Evolutionary conservation across 2,888 invertebrate genomes (phyloP), one percentile per base, ranked within the genome.

Genomic region (Morinoia aosen): DNA sequence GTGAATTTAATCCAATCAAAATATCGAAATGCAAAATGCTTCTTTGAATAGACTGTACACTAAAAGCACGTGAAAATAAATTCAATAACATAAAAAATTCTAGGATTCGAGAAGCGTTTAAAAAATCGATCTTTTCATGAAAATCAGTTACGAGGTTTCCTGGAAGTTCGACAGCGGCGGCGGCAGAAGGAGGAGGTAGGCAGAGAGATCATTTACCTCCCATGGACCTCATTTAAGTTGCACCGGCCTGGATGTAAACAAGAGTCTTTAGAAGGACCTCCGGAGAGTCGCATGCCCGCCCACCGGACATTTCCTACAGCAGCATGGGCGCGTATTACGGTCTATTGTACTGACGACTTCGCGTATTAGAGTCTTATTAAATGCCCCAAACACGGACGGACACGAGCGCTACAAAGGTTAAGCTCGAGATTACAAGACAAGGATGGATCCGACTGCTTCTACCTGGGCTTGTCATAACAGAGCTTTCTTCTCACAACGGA

Each of bases 391-490:
- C 90, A 12, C 48, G 39, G 48, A 4, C 90, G 48, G 90, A 90
- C 90, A 90, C 90, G 90, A 90, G 90, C 90, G 90, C 90, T 40
- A 90, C 90, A 90, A 90, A 90, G 90, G 90, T 90, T 90, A 90
- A 90, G 90, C 90, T 90, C 40, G 48, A 48, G 90, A 90, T 90
- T 90, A 90, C 90, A 40, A 40, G 90, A 90, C 76, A 76, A 76
- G 33, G 76, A 76, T 76, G 76, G 76, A 76, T 76, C 76, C 25
- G 76, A 76, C 25, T 25, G 19, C 76, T 76, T 33, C 76, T 33
- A 33, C 76, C 76, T 33, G 76, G 2, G 76, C 76, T 76, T 76
- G 76, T 76, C 76, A 76, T 76, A 76, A 76, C 76, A 76, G 25
- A 76, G 76, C 76, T 76, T 76, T 76, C 76, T 76, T 76, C 76